phyloP scores from a whole-genome alignment of 2,888 invertebrate genomes.

The Nephrocerus scutellatus region DNA sequence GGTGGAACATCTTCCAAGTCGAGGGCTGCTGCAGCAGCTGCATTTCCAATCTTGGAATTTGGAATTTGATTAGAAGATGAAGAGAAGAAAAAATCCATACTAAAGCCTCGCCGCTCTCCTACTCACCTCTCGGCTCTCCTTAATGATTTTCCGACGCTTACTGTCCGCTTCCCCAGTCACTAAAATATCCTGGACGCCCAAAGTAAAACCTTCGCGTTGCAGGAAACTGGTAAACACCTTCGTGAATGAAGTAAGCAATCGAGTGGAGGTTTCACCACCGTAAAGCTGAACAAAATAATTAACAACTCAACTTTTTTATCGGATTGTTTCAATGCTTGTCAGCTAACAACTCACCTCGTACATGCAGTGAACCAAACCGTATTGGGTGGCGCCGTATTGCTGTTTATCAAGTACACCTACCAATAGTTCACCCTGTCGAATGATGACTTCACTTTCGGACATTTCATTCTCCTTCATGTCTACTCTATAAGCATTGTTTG shows the following conservation, averaged over 20 bases:
- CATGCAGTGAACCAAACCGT: constrained; percentile 89
- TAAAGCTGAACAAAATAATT: constrained; percentile 67
- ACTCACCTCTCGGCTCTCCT: constrained; percentile 51
- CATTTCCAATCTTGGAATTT: constrained; percentile 51
- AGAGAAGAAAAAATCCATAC: background rate
- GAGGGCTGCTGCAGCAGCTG: constrained; percentile 63
- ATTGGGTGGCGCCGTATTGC: constrained; percentile 92
- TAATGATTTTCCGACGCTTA: constrained; percentile 62
- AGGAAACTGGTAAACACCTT: constrained; percentile 86
- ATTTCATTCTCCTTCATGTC: constrained; percentile 46
- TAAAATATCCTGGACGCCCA: constrained; percentile 92
- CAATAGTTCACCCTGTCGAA: constrained; percentile 79
- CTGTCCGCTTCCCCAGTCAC: constrained; percentile 66
- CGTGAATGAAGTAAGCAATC: constrained; percentile 80
- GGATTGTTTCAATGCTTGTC: too few species aligned
- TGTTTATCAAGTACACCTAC: constrained; percentile 87
- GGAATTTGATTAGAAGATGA: background rate
- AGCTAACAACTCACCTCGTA: constrained; percentile 60
- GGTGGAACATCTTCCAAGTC: constrained; percentile 57
- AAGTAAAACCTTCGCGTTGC: constrained; percentile 86
- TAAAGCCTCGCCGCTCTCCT: constrained; percentile 17
- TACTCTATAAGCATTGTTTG: too few species aligned
- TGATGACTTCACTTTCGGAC: constrained; percentile 88
- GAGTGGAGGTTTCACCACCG: constrained; percentile 76
- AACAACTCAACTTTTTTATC: too few species aligned